Percentiles rank a stretch among this genome's conserved stretches.
phyloP scores from a whole-genome alignment of 1,140 invertebrate genomes.

The Dolichoris vasculosae region DNA sequence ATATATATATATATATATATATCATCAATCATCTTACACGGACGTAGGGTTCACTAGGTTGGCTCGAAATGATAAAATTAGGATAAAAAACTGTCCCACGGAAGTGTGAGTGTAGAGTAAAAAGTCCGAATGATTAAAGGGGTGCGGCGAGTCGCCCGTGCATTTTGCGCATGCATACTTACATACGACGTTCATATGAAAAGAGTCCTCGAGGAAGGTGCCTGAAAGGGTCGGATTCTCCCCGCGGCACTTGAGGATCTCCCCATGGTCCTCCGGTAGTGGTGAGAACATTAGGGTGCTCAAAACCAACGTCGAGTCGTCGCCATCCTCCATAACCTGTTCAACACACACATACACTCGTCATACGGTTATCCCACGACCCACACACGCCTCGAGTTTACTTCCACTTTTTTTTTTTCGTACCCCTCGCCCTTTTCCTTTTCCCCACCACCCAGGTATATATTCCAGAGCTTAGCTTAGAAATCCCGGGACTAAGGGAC shows the following conservation, averaged over 20 bases:
- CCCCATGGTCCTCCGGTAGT: constrained; percentile 87
- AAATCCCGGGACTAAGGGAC: constrained; percentile 14
- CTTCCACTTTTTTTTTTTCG: too few species aligned
- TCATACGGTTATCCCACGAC: neutral
- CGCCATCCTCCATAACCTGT: constrained; percentile 70
- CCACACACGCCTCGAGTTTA: too few species aligned
- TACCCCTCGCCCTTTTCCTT: neutral
- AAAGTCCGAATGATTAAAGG: neutral
- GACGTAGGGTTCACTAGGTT: neutral
- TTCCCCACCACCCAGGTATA: neutral
- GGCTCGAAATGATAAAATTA: neutral
- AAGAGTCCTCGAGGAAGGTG: constrained; percentile 84
- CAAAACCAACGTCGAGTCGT: constrained; percentile 82
- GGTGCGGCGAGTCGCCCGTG: neutral
- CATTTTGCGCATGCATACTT: constrained; percentile 73
- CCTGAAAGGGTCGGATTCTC: constrained; percentile 85
- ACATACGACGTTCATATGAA: constrained; percentile 90
- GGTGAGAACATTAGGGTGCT: constrained; percentile 88
- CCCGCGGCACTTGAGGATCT: constrained; percentile 87
- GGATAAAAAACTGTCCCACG: neutral
- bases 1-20: neutral
- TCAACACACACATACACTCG: constrained; percentile 70
- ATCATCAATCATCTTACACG: neutral
- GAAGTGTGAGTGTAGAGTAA: neutral
- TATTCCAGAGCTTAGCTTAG: neutral